Evolutionary conservation across 2,888 invertebrate species (phyloP), one percentile per base, ranked within the genome.

Genomic region (Quadroppia sp.): DNA sequence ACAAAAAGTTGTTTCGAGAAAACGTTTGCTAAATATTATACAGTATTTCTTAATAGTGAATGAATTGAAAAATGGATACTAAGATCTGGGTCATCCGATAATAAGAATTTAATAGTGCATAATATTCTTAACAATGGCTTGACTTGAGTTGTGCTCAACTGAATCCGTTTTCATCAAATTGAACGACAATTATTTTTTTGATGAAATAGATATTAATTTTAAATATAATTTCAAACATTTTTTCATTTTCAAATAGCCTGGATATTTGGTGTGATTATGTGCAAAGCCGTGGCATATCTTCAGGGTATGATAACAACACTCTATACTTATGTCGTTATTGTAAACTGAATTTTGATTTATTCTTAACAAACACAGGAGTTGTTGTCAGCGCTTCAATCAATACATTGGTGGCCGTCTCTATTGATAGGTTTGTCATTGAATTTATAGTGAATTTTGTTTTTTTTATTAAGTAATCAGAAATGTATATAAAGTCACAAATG

Each of bases 331-430:
- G 40, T 9, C 6, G 11, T 23, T 23, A 4, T 13, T 56, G 25
- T 23, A 25, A 56, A 56, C 56, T 23, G 23, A 56, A 56, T 56
- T 23, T n/a, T 3, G 7, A 28, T 56, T 56, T 56, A 23, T 56
- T 4, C 23, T 56, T 3, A 45, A 45, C 15, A 6, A 40, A 9
- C 13, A 25, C 2, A 61, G 61, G 86, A 13, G 86, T 86, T 11
- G 85, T 86, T 6, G 86, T 86, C 25, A 85, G 85, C 77, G 86
- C 86, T 20, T 86, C 86, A 1, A 85, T 86, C 75, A 85, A 85
- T 80, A 86, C 86, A 0, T 80, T 87, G 70, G 85, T 86, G 71
- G 86, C 86, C 71, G 86, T 86, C 64, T 85, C 86, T 0, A 81
- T 85, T 61, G 86, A 86, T 80, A 83, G 86, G 79, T 86, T 80